Conservation (phyloP, 2,888 invertebrate species). For the Nephrotoma guestfalica region DNA sequence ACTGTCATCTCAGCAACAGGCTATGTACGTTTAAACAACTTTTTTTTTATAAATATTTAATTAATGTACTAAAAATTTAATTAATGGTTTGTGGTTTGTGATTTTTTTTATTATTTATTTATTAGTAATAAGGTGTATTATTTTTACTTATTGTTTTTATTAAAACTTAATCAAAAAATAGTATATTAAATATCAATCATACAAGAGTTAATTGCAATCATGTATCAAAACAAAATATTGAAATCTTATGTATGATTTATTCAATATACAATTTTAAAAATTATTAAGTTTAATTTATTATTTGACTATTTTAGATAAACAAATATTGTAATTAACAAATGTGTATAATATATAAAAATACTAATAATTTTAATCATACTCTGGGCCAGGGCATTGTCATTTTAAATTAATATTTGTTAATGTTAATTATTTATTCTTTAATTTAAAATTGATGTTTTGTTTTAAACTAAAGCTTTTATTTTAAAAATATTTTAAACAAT, state of each 20-base stretch:
- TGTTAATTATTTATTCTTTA: slow-evolving; percentile 24
- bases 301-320: background rate
- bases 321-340: background rate
- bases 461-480: slow-evolving; percentile 10
- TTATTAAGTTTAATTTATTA: background rate
- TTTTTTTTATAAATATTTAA: background rate
- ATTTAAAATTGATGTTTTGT: slow-evolving; percentile 3
- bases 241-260: background rate
- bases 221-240: background rate
- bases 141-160: background rate
- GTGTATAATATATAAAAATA: background rate
- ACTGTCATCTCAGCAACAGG: slow-evolving; percentile 84
- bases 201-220: background rate
- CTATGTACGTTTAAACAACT: slow-evolving; percentile 58
- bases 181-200: background rate
- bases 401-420: slow-evolving; percentile 24
- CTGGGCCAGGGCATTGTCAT: slow-evolving; percentile 85
- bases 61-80: background rate
- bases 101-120: background rate
- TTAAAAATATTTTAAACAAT: background rate
- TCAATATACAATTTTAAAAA: background rate
- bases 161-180: background rate
- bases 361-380: background rate
- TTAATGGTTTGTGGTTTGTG: background rate
- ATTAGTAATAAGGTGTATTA: background rate